Evolutionary conservation across 2,888 invertebrate genomes (phyloP).

Genomic region (Oxyteleia sp.): DNA sequence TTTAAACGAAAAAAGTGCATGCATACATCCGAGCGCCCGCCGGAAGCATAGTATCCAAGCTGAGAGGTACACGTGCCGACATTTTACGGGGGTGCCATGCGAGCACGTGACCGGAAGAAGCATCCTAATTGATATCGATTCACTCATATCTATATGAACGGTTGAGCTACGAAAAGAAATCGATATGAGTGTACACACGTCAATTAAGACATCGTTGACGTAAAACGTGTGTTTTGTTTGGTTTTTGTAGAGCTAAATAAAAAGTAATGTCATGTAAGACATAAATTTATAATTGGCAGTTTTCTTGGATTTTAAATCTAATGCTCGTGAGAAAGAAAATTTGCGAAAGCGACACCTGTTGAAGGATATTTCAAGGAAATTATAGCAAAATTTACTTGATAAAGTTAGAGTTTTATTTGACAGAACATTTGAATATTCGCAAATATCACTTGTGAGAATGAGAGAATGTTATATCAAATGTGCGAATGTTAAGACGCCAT

Average conservation of each 20-base stretch:
- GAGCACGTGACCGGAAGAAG: conserved; percentile 87
- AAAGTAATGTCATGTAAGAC: not conserved
- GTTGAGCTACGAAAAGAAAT: conserved; percentile 55
- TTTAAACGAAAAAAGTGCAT: conserved; percentile 68
- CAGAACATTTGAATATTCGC: not conserved
- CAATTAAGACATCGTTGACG: conserved; percentile 49
- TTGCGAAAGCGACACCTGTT: too few relatives aligned
- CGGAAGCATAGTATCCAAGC: conserved; percentile 77
- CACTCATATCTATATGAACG: conserved; percentile 73
- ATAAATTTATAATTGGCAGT: not conserved
- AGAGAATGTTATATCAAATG: too few relatives aligned
- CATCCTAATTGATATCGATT: conserved; percentile 88
- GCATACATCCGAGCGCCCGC: conserved; percentile 62
- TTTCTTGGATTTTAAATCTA: too few relatives aligned
- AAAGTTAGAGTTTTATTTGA: too few relatives aligned
- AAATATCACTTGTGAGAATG: not conserved
- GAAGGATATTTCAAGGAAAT: too few relatives aligned
- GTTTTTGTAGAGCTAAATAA: not conserved
- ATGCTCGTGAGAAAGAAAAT: too few relatives aligned
- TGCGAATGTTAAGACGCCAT: not conserved
- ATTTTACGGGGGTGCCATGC: conserved; percentile 80
- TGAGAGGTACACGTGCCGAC: conserved; percentile 83
- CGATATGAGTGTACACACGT: conserved; percentile 43
- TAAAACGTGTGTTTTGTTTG: conserved; percentile 24
- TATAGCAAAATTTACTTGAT: too few relatives aligned